These are phyloP conservation scores for Solea solea DNA, from an alignment of 2,113 vertebrate genomes.

Conservation along the genomic window DNA sequence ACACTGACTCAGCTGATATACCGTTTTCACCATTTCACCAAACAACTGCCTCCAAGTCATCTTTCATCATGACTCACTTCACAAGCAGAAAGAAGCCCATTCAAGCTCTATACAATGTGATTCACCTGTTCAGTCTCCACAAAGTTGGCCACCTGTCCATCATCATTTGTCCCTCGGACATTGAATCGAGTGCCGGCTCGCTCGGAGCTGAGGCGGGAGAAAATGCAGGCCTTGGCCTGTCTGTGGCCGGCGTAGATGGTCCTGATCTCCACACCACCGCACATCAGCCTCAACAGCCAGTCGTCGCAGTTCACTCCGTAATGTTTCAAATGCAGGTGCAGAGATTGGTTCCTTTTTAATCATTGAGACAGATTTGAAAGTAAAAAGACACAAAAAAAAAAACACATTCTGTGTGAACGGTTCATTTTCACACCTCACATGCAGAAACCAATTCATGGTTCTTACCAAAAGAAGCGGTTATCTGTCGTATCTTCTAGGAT, in stretches of 20 bases:
- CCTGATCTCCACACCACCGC: constrained; percentile 95
- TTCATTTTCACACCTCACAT: constrained; percentile 18
- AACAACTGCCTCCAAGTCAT: not conserved
- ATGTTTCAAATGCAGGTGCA: constrained; percentile 96
- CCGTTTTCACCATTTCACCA: not conserved
- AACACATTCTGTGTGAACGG: not conserved
- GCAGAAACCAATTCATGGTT: constrained; percentile 10
- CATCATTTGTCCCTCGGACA: constrained; percentile 95
- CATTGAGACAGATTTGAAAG: constrained; percentile 3
- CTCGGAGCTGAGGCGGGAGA: constrained; percentile 96
- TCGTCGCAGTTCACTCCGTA: constrained; percentile 97
- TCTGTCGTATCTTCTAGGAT: constrained; percentile 92
- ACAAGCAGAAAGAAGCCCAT: not conserved
- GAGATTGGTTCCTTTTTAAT: constrained; percentile 90
- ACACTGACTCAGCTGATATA: not conserved
- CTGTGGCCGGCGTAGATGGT: constrained; percentile 98
- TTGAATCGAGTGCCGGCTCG: constrained; percentile 96
- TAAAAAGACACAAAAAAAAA: constrained; percentile 1
- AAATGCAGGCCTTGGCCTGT: constrained; percentile 97
- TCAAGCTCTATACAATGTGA: not conserved
- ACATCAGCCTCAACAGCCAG: constrained; percentile 96
- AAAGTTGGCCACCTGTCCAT: constrained; percentile 98
- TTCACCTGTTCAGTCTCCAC: constrained; percentile 97
- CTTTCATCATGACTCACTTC: not conserved
- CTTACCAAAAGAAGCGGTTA: constrained; percentile 98